Conservation (phyloP, 1,140 invertebrate genomes). For the Eurosta solidaginis region DNA sequence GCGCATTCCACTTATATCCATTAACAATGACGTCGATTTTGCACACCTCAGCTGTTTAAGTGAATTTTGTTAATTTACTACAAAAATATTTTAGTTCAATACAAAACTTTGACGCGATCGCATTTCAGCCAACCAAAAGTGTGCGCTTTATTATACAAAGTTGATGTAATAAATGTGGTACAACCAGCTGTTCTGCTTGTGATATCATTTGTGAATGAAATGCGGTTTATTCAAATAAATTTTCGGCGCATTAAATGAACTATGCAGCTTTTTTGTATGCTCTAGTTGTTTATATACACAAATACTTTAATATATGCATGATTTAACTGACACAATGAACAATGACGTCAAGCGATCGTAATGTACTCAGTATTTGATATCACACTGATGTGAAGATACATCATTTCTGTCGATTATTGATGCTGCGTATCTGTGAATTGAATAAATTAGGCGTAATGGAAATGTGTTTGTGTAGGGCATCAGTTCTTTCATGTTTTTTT, state of each 20-base stretch:
- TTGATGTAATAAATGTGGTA: not conserved
- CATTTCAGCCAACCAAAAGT: not conserved
- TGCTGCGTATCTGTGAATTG: not conserved
- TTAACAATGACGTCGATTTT: slow-evolving; percentile 16
- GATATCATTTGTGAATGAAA: not conserved
- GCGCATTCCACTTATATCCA: not conserved
- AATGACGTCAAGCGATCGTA: no score
- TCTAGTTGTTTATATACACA: no score
- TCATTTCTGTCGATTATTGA: not conserved
- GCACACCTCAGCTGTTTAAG: not conserved
- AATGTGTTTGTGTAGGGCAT: no score
- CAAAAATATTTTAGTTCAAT: not conserved
- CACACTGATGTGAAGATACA: not conserved
- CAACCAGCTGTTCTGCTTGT: not conserved
- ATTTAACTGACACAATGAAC: no score
- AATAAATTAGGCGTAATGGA: not conserved
- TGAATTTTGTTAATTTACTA: not conserved
- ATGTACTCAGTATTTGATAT: no score
- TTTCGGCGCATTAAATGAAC: not conserved
- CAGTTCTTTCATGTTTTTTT: no score
- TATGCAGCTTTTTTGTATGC: no score
- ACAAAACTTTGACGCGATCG: not conserved
- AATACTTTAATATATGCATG: no score
- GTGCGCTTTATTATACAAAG: not conserved
- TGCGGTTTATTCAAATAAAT: no score